A percentile compares a stretch with the other conserved stretches of the same genome.
Evolutionary conservation across 1,140 invertebrate genomes (phyloP).

Genomic region (Schlechtendalia chinensis): DNA sequence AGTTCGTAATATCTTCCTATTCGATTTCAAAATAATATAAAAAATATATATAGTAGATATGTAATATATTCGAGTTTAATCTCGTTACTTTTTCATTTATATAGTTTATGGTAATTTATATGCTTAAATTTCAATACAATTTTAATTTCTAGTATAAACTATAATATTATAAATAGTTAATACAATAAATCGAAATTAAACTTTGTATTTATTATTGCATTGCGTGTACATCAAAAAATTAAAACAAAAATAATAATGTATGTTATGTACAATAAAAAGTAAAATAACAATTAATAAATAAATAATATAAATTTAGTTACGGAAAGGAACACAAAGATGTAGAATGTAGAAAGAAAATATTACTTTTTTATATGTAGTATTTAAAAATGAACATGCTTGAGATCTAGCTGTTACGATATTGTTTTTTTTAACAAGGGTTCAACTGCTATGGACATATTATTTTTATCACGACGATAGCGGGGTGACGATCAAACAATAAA

Average conservation of each 20-base stretch:
- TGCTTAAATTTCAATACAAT: no score
- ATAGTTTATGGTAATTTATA: no score
- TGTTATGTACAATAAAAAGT: background rate
- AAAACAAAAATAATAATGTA: background rate
- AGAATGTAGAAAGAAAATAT: background rate
- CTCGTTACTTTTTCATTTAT: no score
- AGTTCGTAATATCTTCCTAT: no score
- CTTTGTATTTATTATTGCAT: background rate
- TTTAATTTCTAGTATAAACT: background rate
- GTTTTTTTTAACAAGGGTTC: background rate
- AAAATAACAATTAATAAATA: no score
- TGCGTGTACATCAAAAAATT: background rate
- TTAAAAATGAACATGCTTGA: background rate
- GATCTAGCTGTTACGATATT: constrained; percentile 1
- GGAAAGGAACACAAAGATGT: no score
- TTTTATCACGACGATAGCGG: background rate
- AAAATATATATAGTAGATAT: no score
- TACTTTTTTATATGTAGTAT: background rate
- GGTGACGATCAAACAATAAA: constrained; percentile 7
- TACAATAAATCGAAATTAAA: background rate
- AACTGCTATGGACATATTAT: background rate
- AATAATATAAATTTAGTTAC: background rate
- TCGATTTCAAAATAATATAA: no score
- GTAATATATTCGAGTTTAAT: no score
- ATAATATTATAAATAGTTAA: background rate